These are phyloP conservation scores for Drosophila sechellia DNA, from an alignment of 1,140 invertebrate species.

Conservation along the genomic window DNA sequence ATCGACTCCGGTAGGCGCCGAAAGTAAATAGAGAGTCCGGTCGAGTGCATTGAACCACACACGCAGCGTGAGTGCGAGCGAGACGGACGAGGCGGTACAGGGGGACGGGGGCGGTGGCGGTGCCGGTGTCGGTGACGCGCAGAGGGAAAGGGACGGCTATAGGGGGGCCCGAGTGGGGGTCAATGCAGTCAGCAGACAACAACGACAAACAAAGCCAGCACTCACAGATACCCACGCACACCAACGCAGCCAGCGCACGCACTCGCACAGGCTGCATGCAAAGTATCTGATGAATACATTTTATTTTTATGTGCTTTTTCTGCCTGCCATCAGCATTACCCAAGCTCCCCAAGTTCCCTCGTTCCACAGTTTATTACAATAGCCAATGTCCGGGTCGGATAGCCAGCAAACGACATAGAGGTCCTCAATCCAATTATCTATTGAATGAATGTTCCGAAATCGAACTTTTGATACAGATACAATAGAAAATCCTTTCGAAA, in stretches of 20 bases:
- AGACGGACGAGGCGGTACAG: slow-evolving; percentile 15
- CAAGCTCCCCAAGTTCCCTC: background rate
- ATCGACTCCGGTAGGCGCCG: slow-evolving; percentile 46
- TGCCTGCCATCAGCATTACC: slow-evolving; percentile 7
- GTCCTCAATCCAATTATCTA: background rate
- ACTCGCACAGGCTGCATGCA: slow-evolving; percentile 60
- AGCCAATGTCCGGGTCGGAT: slow-evolving; percentile 60
- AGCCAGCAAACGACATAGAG: background rate
- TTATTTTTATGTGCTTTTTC: slow-evolving; percentile 31
- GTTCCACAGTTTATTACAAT: slow-evolving; percentile 11
- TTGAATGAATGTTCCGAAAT: background rate
- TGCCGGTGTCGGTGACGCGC: no score
- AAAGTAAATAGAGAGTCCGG: slow-evolving; percentile 74
- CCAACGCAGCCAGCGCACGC: slow-evolving; percentile 5
- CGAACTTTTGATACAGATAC: no score
- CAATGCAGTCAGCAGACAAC: slow-evolving; percentile 76
- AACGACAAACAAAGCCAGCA: slow-evolving; percentile 48
- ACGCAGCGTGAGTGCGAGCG: slow-evolving; percentile 57
- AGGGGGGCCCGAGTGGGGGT: slow-evolving; percentile 70
- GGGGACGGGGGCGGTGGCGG: slow-evolving; percentile 1
- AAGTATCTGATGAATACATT: slow-evolving; percentile 72
- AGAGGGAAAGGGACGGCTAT: slow-evolving; percentile 22
- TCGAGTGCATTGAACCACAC: slow-evolving; percentile 74
- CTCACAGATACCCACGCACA: slow-evolving; percentile 31
- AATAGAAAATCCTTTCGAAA: no score